phyloP scores from a whole-genome alignment of 2,888 invertebrate genomes.

The Isoperla grammatica region DNA sequence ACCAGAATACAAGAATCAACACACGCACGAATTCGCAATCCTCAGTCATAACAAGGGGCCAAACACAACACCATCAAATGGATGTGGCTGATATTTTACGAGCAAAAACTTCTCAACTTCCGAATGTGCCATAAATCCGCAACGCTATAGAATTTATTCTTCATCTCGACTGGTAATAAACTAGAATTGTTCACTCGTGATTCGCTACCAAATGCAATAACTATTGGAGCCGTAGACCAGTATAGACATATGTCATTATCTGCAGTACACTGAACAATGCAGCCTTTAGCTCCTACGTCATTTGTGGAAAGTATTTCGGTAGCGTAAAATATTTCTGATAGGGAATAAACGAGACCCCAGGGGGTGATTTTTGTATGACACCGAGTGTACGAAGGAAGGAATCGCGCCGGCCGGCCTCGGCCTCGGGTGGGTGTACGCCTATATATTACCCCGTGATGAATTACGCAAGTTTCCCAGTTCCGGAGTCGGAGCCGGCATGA shows the following conservation, averaged over 20 bases:
- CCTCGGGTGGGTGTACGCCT: too few relatives aligned
- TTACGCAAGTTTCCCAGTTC: neutral
- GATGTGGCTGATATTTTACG: slow-evolving; percentile 13
- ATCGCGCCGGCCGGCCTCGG: too few relatives aligned
- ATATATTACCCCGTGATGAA: neutral
- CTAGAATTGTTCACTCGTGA: neutral
- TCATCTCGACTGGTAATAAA: slow-evolving; percentile 5
- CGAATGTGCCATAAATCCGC: slow-evolving; percentile 3
- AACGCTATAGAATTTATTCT: slow-evolving; percentile 6
- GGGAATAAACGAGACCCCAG: slow-evolving; percentile 4
- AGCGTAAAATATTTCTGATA: slow-evolving; percentile 4
- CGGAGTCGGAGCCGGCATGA: too few relatives aligned
- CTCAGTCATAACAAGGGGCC: too few relatives aligned
- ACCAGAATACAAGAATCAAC: too few relatives aligned
- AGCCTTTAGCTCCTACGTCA: neutral
- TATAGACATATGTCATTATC: too few relatives aligned
- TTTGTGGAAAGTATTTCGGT: neutral
- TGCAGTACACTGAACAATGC: neutral
- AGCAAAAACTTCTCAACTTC: slow-evolving; percentile 8
- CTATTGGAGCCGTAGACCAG: too few relatives aligned
- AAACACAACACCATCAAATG: slow-evolving; percentile 6
- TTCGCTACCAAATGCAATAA: neutral
- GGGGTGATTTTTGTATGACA: slow-evolving; percentile 12
- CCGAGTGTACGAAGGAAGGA: too few relatives aligned
- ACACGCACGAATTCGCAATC: too few relatives aligned